Base-by-base conservation (phyloP, 2,797 vertebrate species). In the Agapornis canus region DNA sequence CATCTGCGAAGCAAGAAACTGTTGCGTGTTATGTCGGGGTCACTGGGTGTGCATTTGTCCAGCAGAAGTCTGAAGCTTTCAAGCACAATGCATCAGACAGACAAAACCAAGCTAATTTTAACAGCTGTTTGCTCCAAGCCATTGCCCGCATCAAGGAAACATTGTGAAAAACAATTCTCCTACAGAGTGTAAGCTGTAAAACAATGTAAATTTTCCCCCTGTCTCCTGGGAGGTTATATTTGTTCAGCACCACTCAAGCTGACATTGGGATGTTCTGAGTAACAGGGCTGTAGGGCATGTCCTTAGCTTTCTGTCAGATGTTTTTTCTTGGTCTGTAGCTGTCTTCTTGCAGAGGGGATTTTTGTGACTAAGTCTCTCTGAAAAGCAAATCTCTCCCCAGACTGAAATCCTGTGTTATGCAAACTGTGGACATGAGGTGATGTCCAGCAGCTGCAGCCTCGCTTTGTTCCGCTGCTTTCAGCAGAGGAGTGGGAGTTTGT, bases 31-130 rank as follows among this genome's bases (percentile, higher is more conserved):
- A 81, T 75, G 54, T 94, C 56, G 61, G 91, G 90, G 77, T 90
- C 91, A 75, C 29, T 71, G 72, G 13, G 10, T 26, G 66, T 82
- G 76, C 22, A 0, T 76, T 86, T 84, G 80, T 91, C 39, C 77
- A 68, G 51, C 76, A 79, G 59, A 79, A 95, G 32, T 87, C 54
- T 6, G 5, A 70, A 89, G 73, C 81, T 93, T 96, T 94, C 56
- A 84, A 86, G 81, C 48, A 13, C 2, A 9, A 82, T 82, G 75
- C 80, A 84, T 91, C 82, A 91, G 35, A 57, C 40, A 40, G 73
- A 72, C 51, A 76, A 88, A 94, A 84, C 4, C 51, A 73, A 94
- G 83, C 92, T 95, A 89, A 95, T 94, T 96, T 95, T 96, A 93
- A 94, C 90, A 94, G 86, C 83, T 94, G 51, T 79, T 96, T 90